Conservation (phyloP, 2,797 vertebrate genomes). For the Argentina silus region DNA sequence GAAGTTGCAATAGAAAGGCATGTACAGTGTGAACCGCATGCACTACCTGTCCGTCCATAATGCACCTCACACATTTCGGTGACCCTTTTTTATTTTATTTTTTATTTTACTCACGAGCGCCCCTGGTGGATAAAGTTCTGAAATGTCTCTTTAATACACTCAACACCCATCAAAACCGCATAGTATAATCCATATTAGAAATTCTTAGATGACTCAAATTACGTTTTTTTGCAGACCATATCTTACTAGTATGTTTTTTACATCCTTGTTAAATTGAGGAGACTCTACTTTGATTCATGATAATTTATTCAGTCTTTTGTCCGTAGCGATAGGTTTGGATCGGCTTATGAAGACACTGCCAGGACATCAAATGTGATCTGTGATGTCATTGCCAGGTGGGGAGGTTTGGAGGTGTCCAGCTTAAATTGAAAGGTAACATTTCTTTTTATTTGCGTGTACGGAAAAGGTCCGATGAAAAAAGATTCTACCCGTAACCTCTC, state of each 20-base stretch:
- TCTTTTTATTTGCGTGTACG: background rate
- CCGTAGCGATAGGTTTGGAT: conserved; percentile 32
- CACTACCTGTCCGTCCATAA: too few species aligned
- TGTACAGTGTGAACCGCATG: too few species aligned
- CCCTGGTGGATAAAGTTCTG: background rate
- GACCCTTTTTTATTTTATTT: background rate
- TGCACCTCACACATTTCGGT: background rate
- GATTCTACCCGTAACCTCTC: background rate
- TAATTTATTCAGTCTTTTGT: conserved; percentile 28
- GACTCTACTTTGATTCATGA: background rate
- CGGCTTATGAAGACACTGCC: conserved; percentile 25
- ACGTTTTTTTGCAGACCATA: background rate
- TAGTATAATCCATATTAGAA: too few species aligned
- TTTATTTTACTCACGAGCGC: background rate
- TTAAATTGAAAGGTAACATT: conserved; percentile 52
- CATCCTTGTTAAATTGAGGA: background rate
- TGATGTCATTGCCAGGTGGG: conserved; percentile 61
- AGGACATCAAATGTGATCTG: conserved; percentile 55
- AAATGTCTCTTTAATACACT: background rate
- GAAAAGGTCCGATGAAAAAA: conserved; percentile 3
- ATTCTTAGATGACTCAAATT: too few species aligned
- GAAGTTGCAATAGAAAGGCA: too few species aligned
- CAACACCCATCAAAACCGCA: too few species aligned
- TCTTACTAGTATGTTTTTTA: background rate
- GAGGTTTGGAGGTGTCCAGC: conserved; percentile 58